A percentile compares a stretch with the other conserved stretches of the same genome.
These are phyloP conservation scores for Heliconius melpomene DNA, from an alignment of 1,140 invertebrate species.

Conservation along the genomic window DNA sequence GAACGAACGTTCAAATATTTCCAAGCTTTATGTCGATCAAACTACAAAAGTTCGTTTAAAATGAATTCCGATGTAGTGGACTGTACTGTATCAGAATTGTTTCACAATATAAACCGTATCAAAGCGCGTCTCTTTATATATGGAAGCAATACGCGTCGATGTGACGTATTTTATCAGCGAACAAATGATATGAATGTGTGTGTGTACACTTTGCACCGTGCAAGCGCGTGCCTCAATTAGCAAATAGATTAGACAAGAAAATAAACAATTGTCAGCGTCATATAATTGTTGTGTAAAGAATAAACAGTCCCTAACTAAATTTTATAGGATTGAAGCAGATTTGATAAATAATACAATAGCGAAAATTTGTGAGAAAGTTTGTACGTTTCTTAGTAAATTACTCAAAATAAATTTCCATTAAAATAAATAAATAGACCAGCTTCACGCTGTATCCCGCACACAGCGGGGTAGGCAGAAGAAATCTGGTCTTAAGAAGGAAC, in stretches of 20 bases:
- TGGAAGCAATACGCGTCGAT: slow-evolving; percentile 30
- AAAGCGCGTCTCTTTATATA: slow-evolving; percentile 39
- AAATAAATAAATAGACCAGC: too few relatives aligned
- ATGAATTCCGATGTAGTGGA: slow-evolving; percentile 20
- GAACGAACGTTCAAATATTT: neutral
- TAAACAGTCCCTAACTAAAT: neutral
- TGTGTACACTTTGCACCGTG: slow-evolving; percentile 64
- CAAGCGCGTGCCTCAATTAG: slow-evolving; percentile 51
- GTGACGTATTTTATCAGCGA: slow-evolving; percentile 45
- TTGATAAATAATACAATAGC: too few relatives aligned
- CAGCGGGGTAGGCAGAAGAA: too few relatives aligned
- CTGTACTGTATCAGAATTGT: slow-evolving; percentile 26
- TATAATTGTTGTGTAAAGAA: neutral
- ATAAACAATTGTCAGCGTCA: slow-evolving; percentile 29
- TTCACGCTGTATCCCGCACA: too few relatives aligned
- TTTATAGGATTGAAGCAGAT: too few relatives aligned
- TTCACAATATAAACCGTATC: slow-evolving; percentile 19
- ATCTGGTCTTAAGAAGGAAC: too few relatives aligned
- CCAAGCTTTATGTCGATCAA: neutral
- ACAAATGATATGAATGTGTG: slow-evolving; percentile 42
- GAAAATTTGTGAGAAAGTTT: too few relatives aligned
- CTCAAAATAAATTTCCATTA: too few relatives aligned
- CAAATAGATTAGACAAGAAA: slow-evolving; percentile 37
- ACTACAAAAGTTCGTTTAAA: slow-evolving; percentile 32
- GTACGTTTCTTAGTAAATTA: too few relatives aligned